A percentile compares a stretch with the other conserved stretches of the same genome.
Evolutionary conservation across 1,140 invertebrate genomes (phyloP).

Genomic region (Delia radicum): DNA sequence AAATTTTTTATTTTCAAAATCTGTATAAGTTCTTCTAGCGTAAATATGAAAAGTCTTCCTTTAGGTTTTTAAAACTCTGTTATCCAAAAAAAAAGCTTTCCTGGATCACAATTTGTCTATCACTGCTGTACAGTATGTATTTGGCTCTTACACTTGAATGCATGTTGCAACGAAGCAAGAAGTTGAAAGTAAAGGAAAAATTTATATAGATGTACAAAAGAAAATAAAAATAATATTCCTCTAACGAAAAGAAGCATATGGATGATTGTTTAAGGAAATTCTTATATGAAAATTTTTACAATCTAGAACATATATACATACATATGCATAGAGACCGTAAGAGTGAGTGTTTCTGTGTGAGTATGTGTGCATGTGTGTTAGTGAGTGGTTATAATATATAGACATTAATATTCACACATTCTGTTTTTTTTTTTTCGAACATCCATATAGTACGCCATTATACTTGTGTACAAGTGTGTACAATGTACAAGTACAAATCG

Average conservation of each 20-base stretch:
- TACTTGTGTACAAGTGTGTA: not conserved
- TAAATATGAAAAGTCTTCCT: no score
- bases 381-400: not conserved
- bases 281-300: no score
- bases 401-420: conserved; percentile 14
- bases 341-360: no score
- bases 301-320: no score
- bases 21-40: no score
- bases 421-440: not conserved
- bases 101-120: not conserved
- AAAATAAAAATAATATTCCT: not conserved
- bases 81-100: no score
- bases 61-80: no score
- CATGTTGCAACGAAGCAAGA: conserved; percentile 5
- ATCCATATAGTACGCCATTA: not conserved
- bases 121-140: not conserved
- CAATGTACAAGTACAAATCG: not conserved
- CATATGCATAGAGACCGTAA: not conserved
- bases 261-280: conserved; percentile 17
- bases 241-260: conserved; percentile 5
- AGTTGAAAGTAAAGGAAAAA: not conserved
- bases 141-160: conserved; percentile 15
- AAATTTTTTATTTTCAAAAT: no score
- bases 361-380: not conserved
- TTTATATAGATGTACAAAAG: not conserved